phyloP scores from a whole-genome alignment of 2,888 invertebrate species.

The Epirrhoe alternata region DNA sequence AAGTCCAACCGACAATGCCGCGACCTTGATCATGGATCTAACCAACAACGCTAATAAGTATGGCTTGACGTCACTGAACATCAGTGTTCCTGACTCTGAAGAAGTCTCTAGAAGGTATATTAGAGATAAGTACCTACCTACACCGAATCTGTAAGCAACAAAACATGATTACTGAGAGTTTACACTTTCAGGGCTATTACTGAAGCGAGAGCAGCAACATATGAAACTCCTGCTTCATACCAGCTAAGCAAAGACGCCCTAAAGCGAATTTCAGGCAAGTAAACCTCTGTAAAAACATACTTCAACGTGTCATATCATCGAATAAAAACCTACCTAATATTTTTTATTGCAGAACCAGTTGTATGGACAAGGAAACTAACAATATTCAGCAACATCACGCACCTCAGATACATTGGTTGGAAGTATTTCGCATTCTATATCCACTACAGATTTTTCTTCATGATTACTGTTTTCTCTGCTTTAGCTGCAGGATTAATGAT shows the following conservation, averaged over 20 bases:
- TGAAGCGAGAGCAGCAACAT: constrained; percentile 48
- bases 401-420: constrained; percentile 55
- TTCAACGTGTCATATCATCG: not conserved
- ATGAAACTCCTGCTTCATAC: constrained; percentile 30
- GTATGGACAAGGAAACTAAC: constrained; percentile 50
- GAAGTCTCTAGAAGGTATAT: constrained; percentile 69
- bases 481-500: constrained; percentile 62
- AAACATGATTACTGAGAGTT: not conserved
- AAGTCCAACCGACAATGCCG: constrained; percentile 60
- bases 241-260: constrained; percentile 49
- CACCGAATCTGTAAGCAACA: not conserved
- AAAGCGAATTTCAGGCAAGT: constrained; percentile 52
- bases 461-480: constrained; percentile 64
- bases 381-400: constrained; percentile 36
- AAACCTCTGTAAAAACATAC: constrained; percentile 3
- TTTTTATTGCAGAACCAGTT: constrained; percentile 51
- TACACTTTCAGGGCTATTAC: constrained; percentile 58
- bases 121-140: not conserved
- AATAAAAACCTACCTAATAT: not conserved
- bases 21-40: constrained; percentile 59
- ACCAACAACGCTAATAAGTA: constrained; percentile 54
- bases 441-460: constrained; percentile 54
- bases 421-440: constrained; percentile 65
- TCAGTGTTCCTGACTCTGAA: constrained; percentile 71
- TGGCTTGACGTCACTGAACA: constrained; percentile 62